Conservation (phyloP, 2,888 invertebrate genomes). For the Gibbula magus region DNA sequence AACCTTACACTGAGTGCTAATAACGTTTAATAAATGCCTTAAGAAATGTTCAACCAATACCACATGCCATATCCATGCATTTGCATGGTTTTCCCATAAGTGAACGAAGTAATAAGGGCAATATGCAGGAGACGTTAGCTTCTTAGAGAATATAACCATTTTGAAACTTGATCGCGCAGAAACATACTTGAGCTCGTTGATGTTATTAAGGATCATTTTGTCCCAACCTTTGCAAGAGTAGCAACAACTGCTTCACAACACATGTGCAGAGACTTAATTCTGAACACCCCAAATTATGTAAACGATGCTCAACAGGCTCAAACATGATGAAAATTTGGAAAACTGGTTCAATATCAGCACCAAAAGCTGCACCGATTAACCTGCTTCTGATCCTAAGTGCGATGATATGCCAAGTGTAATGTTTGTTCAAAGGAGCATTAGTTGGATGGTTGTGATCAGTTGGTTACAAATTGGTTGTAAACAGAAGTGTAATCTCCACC, state of each 20-base stretch:
- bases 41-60: neutral
- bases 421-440: too few species aligned
- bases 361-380: too few species aligned
- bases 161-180: neutral
- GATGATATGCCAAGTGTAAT: too few species aligned
- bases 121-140: neutral
- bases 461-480: too few species aligned
- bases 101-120: neutral
- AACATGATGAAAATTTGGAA: neutral
- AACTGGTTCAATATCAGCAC: too few species aligned
- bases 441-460: too few species aligned
- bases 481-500: too few species aligned
- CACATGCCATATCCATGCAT: neutral
- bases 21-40: neutral
- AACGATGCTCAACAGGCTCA: neutral
- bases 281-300: neutral
- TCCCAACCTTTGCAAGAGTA: neutral
- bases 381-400: too few species aligned
- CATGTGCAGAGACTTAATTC: neutral
- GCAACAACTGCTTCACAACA: neutral
- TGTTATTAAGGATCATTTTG: constrained; percentile 8
- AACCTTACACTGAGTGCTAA: neutral
- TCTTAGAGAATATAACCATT: neutral
- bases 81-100: neutral
- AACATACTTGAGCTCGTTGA: neutral